Evolutionary conservation across 2,888 invertebrate genomes (phyloP).

Genomic region (Drosophila fungiperda): DNA sequence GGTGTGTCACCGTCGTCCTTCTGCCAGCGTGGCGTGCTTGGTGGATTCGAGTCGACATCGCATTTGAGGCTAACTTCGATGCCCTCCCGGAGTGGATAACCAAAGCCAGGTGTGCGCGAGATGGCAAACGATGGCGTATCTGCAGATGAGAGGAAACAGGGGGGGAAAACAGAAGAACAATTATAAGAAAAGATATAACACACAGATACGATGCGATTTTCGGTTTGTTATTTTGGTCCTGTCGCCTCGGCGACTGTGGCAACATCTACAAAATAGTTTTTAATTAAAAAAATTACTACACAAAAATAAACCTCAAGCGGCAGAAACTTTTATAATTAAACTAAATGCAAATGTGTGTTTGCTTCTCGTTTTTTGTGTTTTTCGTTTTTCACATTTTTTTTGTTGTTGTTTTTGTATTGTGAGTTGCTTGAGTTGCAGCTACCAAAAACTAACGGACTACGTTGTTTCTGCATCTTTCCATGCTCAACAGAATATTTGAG

Average conservation of each 20-base stretch:
- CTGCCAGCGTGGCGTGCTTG: constrained; percentile 94
- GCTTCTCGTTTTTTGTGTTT: background rate
- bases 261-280: constrained; percentile 77
- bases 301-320: constrained; percentile 48
- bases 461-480: constrained; percentile 15
- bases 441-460: constrained; percentile 18
- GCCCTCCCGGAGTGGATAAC: constrained; percentile 94
- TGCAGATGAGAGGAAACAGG: constrained; percentile 84
- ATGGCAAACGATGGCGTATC: constrained; percentile 97
- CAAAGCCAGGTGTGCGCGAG: constrained; percentile 96
- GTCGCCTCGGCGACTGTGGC: constrained; percentile 45
- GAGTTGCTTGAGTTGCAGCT: constrained; percentile 25
- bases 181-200: constrained; percentile 41
- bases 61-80: constrained; percentile 95
- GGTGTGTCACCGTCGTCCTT: constrained; percentile 87
- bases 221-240: constrained; percentile 52
- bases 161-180: constrained; percentile 36
- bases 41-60: constrained; percentile 97
- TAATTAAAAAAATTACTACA: constrained; percentile 75
- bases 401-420: constrained; percentile 13
- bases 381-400: background rate
- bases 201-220: constrained; percentile 52
- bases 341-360: constrained; percentile 75
- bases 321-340: constrained; percentile 79
- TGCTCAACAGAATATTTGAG: constrained; percentile 7